Percentiles rank a stretch among this genome's conserved stretches.
Evolutionary conservation across 1,140 invertebrate genomes (phyloP).

Genomic region (Philopotamus ludificatus): DNA sequence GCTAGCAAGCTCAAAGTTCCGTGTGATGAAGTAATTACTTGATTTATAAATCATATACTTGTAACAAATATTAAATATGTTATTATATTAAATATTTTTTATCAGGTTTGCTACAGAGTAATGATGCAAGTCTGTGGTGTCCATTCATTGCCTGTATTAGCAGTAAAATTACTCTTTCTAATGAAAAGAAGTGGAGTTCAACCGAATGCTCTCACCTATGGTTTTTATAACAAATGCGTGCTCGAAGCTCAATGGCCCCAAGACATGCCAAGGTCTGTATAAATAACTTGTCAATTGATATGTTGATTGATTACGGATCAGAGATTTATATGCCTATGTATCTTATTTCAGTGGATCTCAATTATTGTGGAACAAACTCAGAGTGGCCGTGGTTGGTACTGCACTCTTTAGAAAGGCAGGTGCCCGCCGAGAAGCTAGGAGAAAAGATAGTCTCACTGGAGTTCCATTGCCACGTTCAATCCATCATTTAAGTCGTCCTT

Average conservation of each 20-base stretch:
- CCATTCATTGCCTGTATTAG: slow-evolving; percentile 89
- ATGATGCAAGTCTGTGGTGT: slow-evolving; percentile 98
- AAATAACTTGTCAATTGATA: too few relatives aligned
- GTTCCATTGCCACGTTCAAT: slow-evolving; percentile 13
- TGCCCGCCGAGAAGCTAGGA: slow-evolving; percentile 46
- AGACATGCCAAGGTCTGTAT: slow-evolving; percentile 71
- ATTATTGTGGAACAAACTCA: slow-evolving; percentile 89
- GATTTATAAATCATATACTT: background rate
- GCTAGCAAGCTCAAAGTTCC: slow-evolving; percentile 81
- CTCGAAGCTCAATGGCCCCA: slow-evolving; percentile 94
- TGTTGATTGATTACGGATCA: background rate
- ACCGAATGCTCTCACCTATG: slow-evolving; percentile 97
- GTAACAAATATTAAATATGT: background rate
- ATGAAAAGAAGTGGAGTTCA: slow-evolving; percentile 95
- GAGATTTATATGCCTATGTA: background rate
- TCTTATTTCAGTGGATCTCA: slow-evolving; percentile 60
- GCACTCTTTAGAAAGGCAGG: slow-evolving; percentile 81
- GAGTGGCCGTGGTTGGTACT: slow-evolving; percentile 88
- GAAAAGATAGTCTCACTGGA: slow-evolving; percentile 33
- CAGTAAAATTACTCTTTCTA: slow-evolving; percentile 90
- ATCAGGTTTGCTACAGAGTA: slow-evolving; percentile 91
- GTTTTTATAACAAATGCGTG: slow-evolving; percentile 75
- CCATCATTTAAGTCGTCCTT: slow-evolving; percentile 16
- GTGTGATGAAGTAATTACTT: slow-evolving; percentile 79
- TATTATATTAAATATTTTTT: slow-evolving; percentile 19